Conservation (phyloP, 2,113 vertebrate species). For the Hiodon alosoides region DNA sequence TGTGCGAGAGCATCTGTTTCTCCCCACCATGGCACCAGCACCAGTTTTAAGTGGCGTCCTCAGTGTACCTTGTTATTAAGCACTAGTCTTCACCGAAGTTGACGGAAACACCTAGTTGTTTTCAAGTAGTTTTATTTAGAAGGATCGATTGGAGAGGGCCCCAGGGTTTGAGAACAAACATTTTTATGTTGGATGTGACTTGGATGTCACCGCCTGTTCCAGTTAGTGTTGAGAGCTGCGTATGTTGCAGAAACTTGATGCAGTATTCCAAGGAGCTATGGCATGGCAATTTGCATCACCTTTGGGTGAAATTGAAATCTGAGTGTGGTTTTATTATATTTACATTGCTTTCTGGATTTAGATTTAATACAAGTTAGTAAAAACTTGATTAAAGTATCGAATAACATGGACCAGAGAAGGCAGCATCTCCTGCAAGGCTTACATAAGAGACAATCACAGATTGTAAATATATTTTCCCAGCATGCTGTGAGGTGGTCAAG, state of each 20-base stretch:
- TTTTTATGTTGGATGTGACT: not conserved
- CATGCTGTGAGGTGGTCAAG: not conserved
- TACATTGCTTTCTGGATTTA: too few relatives aligned
- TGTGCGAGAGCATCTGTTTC: slow-evolving; percentile 1
- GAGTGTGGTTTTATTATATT: too few relatives aligned
- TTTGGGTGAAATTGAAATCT: too few relatives aligned
- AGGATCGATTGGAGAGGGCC: not conserved
- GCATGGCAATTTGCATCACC: too few relatives aligned
- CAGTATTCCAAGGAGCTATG: too few relatives aligned
- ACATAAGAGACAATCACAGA: not conserved
- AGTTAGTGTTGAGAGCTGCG: too few relatives aligned
- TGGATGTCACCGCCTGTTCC: too few relatives aligned
- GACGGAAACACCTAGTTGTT: not conserved
- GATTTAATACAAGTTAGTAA: too few relatives aligned
- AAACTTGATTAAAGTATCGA: too few relatives aligned
- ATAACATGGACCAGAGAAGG: too few relatives aligned
- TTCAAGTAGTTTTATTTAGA: not conserved
- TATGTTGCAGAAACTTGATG: too few relatives aligned
- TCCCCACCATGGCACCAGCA: not conserved
- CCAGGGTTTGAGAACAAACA: not conserved
- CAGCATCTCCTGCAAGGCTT: not conserved
- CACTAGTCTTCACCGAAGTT: not conserved
- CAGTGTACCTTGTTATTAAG: not conserved
- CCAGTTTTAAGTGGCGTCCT: not conserved
- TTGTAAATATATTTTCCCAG: not conserved